phyloP scores from a whole-genome alignment of 2,797 vertebrate genomes.

The Chromis chromis region DNA sequence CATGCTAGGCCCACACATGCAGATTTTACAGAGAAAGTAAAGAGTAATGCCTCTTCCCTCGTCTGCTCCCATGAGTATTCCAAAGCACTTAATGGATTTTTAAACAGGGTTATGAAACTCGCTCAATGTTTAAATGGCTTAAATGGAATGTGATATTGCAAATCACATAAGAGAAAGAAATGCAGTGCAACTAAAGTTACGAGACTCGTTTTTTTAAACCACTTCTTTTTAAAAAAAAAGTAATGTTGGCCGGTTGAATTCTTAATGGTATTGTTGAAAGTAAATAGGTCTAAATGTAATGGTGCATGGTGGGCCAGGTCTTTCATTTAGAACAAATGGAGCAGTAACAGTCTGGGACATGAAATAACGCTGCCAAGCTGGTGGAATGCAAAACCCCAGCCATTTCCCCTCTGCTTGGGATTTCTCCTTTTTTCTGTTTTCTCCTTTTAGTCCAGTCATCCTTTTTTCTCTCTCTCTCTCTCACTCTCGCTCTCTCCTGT shows the following conservation, averaged over 20 bases:
- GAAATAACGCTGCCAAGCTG: constrained; percentile 57
- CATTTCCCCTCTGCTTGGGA: constrained; percentile 68
- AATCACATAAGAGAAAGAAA: constrained; percentile 49
- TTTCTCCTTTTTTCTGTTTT: constrained; percentile 54
- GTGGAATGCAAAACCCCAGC: constrained; percentile 77
- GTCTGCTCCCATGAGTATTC: constrained; percentile 48
- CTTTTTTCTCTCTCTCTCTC: constrained; percentile 26
- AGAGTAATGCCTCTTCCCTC: constrained; percentile 25
- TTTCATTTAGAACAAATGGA: constrained; percentile 72
- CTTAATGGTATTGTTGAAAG: constrained; percentile 60
- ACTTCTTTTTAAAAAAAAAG: constrained; percentile 23
- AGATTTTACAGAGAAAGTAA: constrained; percentile 32
- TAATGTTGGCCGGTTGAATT: constrained; percentile 42
- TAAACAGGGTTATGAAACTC: constrained; percentile 65
- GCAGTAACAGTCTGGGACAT: constrained; percentile 62
- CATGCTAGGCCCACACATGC: constrained; percentile 4
- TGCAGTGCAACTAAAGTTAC: constrained; percentile 8
- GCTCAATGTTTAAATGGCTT: constrained; percentile 50
- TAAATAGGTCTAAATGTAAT: constrained; percentile 63
- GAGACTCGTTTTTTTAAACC: constrained; percentile 13
- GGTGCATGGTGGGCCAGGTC: constrained; percentile 61
- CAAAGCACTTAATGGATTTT: constrained; percentile 70
- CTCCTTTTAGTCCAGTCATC: constrained; percentile 71
- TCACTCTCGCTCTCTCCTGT: constrained; percentile 33
- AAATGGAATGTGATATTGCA: constrained; percentile 58